These are phyloP conservation scores for Virgularia gustaviana DNA, from an alignment of 92 coral and sea anemone genomes.

Conservation along the genomic window DNA sequence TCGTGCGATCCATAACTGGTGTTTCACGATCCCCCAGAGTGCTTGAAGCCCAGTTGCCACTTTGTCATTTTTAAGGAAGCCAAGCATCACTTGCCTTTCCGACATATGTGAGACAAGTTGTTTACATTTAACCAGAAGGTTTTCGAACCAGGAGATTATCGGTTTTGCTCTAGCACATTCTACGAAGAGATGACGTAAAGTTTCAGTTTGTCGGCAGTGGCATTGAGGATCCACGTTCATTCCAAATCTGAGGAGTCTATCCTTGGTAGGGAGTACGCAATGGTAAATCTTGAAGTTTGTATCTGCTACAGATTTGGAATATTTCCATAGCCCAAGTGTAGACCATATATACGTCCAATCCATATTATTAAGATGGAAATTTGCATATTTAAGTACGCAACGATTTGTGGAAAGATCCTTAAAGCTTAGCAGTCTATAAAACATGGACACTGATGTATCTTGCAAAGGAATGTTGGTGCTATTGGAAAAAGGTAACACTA, in stretches of 20 bases:
- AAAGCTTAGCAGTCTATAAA: neutral
- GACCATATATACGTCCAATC: neutral
- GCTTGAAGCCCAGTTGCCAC: too few relatives aligned
- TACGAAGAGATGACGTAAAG: neutral
- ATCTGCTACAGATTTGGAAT: too few relatives aligned
- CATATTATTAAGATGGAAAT: neutral
- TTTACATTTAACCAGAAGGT: too few relatives aligned
- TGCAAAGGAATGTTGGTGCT: neutral
- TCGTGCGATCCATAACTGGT: too few relatives aligned
- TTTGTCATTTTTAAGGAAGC: too few relatives aligned
- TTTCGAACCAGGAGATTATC: too few relatives aligned
- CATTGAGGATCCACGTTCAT: constrained; percentile 1
- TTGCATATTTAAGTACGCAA: neutral
- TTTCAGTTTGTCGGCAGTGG: neutral
- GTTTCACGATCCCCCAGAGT: too few relatives aligned
- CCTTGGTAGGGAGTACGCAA: neutral
- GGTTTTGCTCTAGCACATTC: too few relatives aligned
- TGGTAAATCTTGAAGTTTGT: neutral
- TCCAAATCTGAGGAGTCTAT: neutral
- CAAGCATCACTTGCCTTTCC: too few relatives aligned
- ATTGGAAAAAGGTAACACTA: too few relatives aligned
- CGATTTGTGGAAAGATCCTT: neutral
- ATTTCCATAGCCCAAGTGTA: neutral
- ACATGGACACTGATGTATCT: neutral
- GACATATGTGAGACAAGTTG: too few relatives aligned